A percentile compares a stretch with the other conserved stretches of the same genome.
Evolutionary conservation across 2,113 vertebrate species (phyloP).

Genomic region (Rhombomys opimus): DNA sequence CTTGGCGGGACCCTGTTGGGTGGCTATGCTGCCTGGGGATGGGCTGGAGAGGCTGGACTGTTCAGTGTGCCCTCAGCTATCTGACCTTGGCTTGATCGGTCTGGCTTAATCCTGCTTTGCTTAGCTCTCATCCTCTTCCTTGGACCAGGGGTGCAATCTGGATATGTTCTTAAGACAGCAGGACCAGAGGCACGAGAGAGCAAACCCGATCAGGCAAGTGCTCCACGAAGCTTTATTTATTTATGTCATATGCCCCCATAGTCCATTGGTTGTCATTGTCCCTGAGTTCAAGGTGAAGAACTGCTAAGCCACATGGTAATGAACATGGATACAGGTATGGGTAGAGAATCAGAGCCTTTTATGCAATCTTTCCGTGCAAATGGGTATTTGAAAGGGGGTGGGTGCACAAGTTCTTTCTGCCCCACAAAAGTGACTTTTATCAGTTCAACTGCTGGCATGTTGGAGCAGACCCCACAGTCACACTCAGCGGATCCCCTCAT

Average conservation of each 20-base stretch:
- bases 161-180: background rate
- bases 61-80: accelerated
- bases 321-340: background rate
- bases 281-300: background rate
- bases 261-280: background rate
- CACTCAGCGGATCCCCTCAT: background rate
- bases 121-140: background rate
- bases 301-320: background rate
- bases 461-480: background rate
- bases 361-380: background rate
- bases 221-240: background rate
- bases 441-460: background rate
- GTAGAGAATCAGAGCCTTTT: background rate
- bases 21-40: background rate
- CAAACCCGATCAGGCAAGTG: background rate
- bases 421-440: background rate
- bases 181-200: background rate
- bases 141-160: background rate
- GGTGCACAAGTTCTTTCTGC: background rate
- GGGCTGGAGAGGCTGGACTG: too few relatives aligned
- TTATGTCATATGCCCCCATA: accelerated
- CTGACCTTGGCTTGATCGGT: background rate
- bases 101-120: background rate
- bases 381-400: background rate
- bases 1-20: background rate